Percentiles rank a stretch among this genome's conserved stretches.
Conservation (phyloP, 2,113 vertebrate genomes). For the Panthera tigris region DNA sequence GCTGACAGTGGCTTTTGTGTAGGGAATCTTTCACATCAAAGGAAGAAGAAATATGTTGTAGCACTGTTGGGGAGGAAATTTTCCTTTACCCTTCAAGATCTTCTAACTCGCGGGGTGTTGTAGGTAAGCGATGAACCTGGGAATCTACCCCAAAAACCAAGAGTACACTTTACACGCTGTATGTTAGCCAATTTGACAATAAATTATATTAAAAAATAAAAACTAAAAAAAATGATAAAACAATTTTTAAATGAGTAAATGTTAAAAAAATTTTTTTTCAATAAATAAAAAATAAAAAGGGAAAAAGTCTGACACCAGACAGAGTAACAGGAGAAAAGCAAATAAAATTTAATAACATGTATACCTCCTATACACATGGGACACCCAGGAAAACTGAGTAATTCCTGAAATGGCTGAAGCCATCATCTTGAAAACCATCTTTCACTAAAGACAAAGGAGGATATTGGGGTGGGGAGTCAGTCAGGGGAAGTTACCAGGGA, state of each 20-base stretch:
- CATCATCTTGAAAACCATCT: background rate
- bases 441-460: background rate
- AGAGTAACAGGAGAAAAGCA: background rate
- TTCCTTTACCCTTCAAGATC: background rate
- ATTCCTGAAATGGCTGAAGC: background rate
- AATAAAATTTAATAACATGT: background rate
- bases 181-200: no score
- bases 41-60: background rate
- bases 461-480: background rate
- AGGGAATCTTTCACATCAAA: conserved; percentile 50
- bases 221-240: no score
- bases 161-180: no score
- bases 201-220: no score
- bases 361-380: background rate
- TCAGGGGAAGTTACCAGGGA: background rate
- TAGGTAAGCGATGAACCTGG: no score
- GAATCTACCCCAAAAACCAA: no score
- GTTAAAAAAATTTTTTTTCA: no score
- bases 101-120: background rate
- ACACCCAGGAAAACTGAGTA: background rate
- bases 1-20: conserved; percentile 62
- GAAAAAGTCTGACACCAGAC: background rate
- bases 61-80: background rate
- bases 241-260: background rate
- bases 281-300: background rate